Evolutionary conservation across 2,797 vertebrate genomes (phyloP).

Genomic region (Limosa lapponica): DNA sequence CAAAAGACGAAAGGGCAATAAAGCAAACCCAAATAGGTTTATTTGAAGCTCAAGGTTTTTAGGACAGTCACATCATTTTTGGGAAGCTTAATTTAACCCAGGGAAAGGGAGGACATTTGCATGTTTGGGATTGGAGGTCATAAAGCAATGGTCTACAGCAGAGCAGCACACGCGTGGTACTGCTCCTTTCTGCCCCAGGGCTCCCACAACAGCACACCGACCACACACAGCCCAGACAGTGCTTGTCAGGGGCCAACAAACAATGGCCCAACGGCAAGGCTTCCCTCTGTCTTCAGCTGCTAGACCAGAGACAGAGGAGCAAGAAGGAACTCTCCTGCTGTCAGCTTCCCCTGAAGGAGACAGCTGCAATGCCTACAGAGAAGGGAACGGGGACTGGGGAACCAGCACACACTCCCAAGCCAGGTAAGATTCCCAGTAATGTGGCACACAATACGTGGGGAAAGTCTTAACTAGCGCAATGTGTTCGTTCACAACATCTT

Average conservation of each 20-base stretch:
- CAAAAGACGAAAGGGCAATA: neutral
- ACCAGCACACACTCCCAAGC: rapidly evolving
- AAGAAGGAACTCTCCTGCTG: neutral
- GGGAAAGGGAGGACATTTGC: neutral
- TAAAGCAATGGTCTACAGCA: neutral
- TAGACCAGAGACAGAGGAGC: neutral
- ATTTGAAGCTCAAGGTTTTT: neutral
- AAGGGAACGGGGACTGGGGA: neutral
- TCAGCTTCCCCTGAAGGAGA: neutral
- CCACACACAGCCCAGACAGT: neutral
- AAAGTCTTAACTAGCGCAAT: neutral
- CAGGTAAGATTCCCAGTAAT: neutral
- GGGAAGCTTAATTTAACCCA: neutral
- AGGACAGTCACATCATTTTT: neutral
- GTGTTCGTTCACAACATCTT: rapidly evolving
- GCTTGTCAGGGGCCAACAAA: neutral
- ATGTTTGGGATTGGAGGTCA: neutral
- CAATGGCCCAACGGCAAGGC: neutral
- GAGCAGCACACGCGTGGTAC: neutral
- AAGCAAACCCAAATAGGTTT: neutral
- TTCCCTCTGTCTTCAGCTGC: neutral
- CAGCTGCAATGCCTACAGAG: neutral
- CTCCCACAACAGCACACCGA: neutral
- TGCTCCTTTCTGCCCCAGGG: neutral
- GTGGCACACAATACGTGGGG: rapidly evolving